Percentiles rank a stretch among this genome's conserved stretches.
phyloP scores from a whole-genome alignment of 2,113 vertebrate genomes.

The Notarius quadriscutis region DNA sequence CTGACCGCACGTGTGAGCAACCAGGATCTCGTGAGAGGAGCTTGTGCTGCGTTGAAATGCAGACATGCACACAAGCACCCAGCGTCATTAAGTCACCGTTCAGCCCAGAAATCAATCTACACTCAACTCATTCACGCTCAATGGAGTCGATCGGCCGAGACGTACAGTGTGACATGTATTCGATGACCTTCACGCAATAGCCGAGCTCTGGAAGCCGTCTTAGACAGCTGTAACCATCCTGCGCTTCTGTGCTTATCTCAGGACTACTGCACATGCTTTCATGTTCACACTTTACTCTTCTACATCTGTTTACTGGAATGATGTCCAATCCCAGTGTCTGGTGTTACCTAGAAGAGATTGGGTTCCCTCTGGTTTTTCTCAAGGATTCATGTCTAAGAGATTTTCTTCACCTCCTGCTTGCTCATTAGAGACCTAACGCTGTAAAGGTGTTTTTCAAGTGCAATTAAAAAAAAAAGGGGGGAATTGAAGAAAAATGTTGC shows the following conservation, averaged over 20 bases:
- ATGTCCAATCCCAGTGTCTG: not conserved
- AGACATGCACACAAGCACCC: conserved; percentile 16
- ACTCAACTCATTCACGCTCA: not conserved
- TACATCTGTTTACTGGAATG: not conserved
- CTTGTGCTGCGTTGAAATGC: not conserved
- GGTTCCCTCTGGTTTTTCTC: not conserved
- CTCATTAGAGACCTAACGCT: not conserved
- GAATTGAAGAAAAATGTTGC: not conserved
- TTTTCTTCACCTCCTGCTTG: not conserved
- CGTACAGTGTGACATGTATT: not conserved
- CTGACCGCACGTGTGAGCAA: conserved; percentile 80
- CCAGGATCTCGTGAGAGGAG: conserved; percentile 72
- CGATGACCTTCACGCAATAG: not conserved
- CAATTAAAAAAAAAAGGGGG: not conserved
- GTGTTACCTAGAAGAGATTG: not conserved
- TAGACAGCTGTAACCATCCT: not conserved
- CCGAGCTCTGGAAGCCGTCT: not conserved
- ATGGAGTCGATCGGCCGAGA: not conserved
- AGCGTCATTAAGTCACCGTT: not conserved
- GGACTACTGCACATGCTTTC: not conserved
- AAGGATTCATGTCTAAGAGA: not conserved
- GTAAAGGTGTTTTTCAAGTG: not conserved
- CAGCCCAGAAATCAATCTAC: not conserved
- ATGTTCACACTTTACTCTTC: not conserved
- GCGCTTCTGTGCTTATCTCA: not conserved